Evolutionary conservation across 2,888 invertebrate genomes (phyloP), one percentile per base, ranked within the genome.

Genomic region (Listrodromus nycthemerus): DNA sequence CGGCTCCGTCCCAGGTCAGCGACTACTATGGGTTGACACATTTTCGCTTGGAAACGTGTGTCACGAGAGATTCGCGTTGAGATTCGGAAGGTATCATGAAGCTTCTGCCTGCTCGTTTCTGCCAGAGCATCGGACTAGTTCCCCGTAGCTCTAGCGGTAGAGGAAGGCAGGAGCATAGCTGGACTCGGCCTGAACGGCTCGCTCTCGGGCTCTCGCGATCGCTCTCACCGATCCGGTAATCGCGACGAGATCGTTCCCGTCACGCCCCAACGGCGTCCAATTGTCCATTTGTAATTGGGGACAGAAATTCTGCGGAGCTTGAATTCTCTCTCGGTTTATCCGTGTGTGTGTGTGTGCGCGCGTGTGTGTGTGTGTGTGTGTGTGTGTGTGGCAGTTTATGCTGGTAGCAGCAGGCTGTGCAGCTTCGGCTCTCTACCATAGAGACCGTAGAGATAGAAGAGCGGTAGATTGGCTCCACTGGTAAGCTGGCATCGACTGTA

Each of bases 261-360:
- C 90, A 91, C 90, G 91, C 90, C 81, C 89, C 90, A 88, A 88
- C 89, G 88, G 91, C 90, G 89, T 92, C 90, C 91, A 92, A 92
- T 93, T 93, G 92, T 90, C 87, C 87, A 90, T 91, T 89, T 88
- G 89, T 90, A 90, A 92, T 91, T 91, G 90, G 89, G 90, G 89
- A 88, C 89, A 89, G 89, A 80, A 91, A 90, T 91, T 91, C 90
- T 90, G 91, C 91, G 89, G 90, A 92, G 89, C 89, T 89, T 87
- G 89, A 91, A 90, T 90, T 89, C 88, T 89, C 89, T 87, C 88
- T 41, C 73, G 70, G 37, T 45, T 41, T 69, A 27, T 63, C 16
- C 41, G 50, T 21, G 70, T 33, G 7, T 48, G 41, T 30, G 30
- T 74, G 52, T 30, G 66, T n/a, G 67, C 19, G 48, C 66, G 33